phyloP scores from a whole-genome alignment of 1,140 invertebrate species.

The Heliconius eleuchia region DNA sequence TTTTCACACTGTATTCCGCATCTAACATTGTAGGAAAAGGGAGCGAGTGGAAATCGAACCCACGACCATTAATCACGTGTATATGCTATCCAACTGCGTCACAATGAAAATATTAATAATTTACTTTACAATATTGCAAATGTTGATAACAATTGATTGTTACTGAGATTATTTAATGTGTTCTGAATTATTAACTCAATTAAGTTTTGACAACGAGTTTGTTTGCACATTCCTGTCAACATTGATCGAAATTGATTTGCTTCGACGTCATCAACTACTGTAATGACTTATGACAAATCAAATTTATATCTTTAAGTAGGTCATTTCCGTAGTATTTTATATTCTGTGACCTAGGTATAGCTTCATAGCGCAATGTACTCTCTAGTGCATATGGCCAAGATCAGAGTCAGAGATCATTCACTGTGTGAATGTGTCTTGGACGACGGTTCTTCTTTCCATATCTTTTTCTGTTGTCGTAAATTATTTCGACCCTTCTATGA shows the following conservation, averaged over 20 bases:
- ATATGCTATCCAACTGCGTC: no score
- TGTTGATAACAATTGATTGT: neutral
- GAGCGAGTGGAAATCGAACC: no score
- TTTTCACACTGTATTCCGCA: no score
- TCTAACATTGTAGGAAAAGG: no score
- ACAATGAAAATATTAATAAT: neutral
- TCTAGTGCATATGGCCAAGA: no score
- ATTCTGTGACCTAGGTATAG: neutral
- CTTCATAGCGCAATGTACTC: no score
- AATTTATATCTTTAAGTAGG: slow-evolving; percentile 20
- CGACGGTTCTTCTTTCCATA: no score
- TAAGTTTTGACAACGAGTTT: slow-evolving; percentile 14
- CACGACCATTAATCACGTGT: no score
- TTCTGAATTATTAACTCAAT: slow-evolving; percentile 18
- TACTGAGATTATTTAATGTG: neutral
- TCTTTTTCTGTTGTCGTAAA: no score
- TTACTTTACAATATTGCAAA: neutral
- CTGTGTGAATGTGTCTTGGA: no score
- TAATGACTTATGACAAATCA: slow-evolving; percentile 24
- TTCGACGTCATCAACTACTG: slow-evolving; percentile 34
- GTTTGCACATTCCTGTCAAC: slow-evolving; percentile 11
- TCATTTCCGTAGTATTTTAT: neutral
- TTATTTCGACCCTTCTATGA: no score
- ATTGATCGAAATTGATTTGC: slow-evolving; percentile 31
- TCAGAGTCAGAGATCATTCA: no score